Evolutionary conservation across 1,140 invertebrate species (phyloP), one percentile per base, ranked within the genome.

Genomic region (Megathymus violae): DNA sequence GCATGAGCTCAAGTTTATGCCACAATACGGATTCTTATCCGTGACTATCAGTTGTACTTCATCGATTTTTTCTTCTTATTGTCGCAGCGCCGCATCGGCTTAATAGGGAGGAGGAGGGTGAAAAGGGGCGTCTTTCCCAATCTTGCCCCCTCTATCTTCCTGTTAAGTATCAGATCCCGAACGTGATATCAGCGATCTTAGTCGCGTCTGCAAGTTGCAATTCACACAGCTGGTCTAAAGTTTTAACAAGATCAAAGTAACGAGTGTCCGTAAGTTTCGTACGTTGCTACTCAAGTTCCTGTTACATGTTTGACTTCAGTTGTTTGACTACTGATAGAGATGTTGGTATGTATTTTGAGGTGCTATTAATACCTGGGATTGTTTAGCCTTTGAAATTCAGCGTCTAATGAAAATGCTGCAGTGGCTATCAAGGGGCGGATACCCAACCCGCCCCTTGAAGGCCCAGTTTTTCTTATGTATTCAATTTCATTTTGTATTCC

Each of bases 181-280:
- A 67, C 54, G 65, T 74, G 65, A 70, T 62, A 61, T 70, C 64
- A 59, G 22, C 62, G 58, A 64, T 70, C 60, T 65, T 36, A 25
- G 64, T 50, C 64, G 52, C 60, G 54, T 60, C 40, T 60, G 54
- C 34, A 56, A 64, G 50, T 40, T 48, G 62, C 43, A 58, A 46
- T 48, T 47, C 44, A 58, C 19, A 58, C 56, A 13, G 13, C 59
- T 36, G 41, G 62, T 65, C 46, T 40, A 40, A 69, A 69, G 51
- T 69, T 64, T 59, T 69, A 65, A 69, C 52, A 69, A 69, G 62
- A 65, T 62, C 58, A 63, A 47, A 48, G 43, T 62, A 50, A 62
- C 58, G 51, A 31, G 41, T 13, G 40, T 17, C 36, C 7, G 22
- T 10, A 41, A 15, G 13, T 41, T 43, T 31, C n/a, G 1, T 48